Evolutionary conservation across 2,888 invertebrate genomes (phyloP).

Genomic region (Netelia melanura): DNA sequence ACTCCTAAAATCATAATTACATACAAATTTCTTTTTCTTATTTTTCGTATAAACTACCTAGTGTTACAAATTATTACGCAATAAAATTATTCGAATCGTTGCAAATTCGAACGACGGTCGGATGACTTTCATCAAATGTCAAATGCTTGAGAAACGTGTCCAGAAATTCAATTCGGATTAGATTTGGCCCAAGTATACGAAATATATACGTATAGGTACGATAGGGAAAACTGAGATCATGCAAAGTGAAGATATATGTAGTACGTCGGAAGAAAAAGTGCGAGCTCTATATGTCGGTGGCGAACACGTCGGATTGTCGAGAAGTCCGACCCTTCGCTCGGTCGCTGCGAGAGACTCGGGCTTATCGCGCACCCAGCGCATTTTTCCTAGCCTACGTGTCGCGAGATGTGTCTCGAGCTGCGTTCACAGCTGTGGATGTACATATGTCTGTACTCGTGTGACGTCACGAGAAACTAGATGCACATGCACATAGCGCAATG

Average conservation of each 20-base stretch:
- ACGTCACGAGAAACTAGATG: slow-evolving; percentile 1
- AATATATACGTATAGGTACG: not conserved
- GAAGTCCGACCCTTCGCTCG: slow-evolving; percentile 45
- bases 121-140: too few relatives aligned
- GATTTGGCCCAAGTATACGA: not conserved
- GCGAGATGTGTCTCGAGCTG: slow-evolving; percentile 43
- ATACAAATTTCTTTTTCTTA: too few relatives aligned
- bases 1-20: too few relatives aligned
- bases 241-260: not conserved
- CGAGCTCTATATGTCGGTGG: slow-evolving; percentile 35
- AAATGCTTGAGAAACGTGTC: not conserved
- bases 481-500: slow-evolving; percentile 14
- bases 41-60: too few relatives aligned
- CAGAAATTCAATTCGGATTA: not conserved
- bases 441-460: not conserved
- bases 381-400: slow-evolving; percentile 54
- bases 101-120: too few relatives aligned
- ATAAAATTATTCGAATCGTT: too few relatives aligned
- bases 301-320: slow-evolving; percentile 40
- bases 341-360: not conserved
- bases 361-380: slow-evolving; percentile 52
- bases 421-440: slow-evolving; percentile 5
- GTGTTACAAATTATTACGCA: too few relatives aligned
- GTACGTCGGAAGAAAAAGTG: slow-evolving; percentile 14
- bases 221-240: not conserved